These are phyloP conservation scores for Aphaenogaster ashmeadi DNA, from an alignment of 1,140 invertebrate species.

Conservation along the genomic window DNA sequence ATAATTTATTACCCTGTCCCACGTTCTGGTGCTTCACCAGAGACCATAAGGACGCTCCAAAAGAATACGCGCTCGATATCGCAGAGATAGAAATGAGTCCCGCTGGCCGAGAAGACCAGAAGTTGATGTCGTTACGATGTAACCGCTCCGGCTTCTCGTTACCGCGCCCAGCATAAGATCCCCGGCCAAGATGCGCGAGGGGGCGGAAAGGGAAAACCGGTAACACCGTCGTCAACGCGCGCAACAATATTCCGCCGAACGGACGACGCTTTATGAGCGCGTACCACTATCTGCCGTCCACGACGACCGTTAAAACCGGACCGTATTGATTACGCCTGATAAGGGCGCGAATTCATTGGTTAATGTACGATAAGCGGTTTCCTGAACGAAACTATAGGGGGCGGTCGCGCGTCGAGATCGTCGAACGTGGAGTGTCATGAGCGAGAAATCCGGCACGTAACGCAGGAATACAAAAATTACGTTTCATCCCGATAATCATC, in stretches of 20 bases:
- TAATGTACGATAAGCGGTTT: conserved; percentile 38
- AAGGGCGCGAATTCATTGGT: conserved; percentile 19
- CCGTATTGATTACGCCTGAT: not conserved
- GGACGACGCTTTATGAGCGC: conserved; percentile 6
- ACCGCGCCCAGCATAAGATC: not conserved
- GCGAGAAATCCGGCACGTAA: conserved; percentile 66
- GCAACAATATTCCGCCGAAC: conserved; percentile 11
- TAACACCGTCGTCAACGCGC: not conserved
- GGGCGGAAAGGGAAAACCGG: not conserved
- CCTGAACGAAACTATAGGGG: conserved; percentile 44
- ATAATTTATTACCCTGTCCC: conserved; percentile 84
- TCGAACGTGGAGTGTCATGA: conserved; percentile 63
- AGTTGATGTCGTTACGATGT: conserved; percentile 43
- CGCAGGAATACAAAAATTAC: conserved; percentile 67
- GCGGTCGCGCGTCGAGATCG: conserved; percentile 57
- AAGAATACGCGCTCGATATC: conserved; percentile 43
- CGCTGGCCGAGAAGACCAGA: not conserved
- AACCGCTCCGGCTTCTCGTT: conserved; percentile 6
- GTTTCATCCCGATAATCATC: conserved; percentile 77
- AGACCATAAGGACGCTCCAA: conserved; percentile 16
- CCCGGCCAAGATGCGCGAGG: not conserved
- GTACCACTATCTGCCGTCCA: not conserved
- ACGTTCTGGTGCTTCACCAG: conserved; percentile 67
- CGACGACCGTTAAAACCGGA: conserved; percentile 16
- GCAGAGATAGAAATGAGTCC: conserved; percentile 18